Percentiles rank a stretch among this genome's conserved stretches.
phyloP scores from a whole-genome alignment of 2,888 invertebrate species.

The Amphipoea lucens region DNA sequence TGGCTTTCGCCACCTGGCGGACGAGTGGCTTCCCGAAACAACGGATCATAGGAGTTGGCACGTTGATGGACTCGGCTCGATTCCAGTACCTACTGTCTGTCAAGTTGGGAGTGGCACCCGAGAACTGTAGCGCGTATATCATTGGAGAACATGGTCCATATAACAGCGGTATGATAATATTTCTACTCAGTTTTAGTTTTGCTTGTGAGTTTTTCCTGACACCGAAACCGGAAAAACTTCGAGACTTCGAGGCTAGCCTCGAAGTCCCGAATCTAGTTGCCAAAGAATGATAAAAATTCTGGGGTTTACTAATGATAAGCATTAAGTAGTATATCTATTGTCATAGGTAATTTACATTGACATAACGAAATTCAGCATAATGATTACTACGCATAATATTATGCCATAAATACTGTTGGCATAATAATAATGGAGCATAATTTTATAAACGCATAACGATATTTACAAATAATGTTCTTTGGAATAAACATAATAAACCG shows the following conservation, averaged over 20 bases:
- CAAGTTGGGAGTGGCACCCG: slow-evolving; percentile 93
- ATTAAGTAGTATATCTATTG: too few species aligned
- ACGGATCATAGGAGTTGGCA: slow-evolving; percentile 95
- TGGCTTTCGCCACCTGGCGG: slow-evolving; percentile 96
- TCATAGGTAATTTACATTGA: too few species aligned
- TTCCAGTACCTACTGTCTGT: slow-evolving; percentile 95
- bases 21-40: slow-evolving; percentile 94
- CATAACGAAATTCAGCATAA: too few species aligned
- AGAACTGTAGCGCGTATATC: slow-evolving; percentile 95
- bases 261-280: not conserved
- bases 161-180: slow-evolving; percentile 89
- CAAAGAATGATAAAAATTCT: not conserved
- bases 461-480: too few species aligned
- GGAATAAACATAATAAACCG: too few species aligned
- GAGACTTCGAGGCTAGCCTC: not conserved
- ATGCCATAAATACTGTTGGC: too few species aligned
- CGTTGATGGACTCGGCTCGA: slow-evolving; percentile 95
- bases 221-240: not conserved
- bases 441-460: too few species aligned
- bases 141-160: slow-evolving; percentile 96
- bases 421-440: too few species aligned
- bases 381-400: too few species aligned
- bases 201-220: not conserved
- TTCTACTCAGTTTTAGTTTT: not conserved
- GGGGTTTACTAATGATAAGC: too few species aligned